phyloP scores from a whole-genome alignment of 2,113 vertebrate species.

The Salminus brasiliensis region DNA sequence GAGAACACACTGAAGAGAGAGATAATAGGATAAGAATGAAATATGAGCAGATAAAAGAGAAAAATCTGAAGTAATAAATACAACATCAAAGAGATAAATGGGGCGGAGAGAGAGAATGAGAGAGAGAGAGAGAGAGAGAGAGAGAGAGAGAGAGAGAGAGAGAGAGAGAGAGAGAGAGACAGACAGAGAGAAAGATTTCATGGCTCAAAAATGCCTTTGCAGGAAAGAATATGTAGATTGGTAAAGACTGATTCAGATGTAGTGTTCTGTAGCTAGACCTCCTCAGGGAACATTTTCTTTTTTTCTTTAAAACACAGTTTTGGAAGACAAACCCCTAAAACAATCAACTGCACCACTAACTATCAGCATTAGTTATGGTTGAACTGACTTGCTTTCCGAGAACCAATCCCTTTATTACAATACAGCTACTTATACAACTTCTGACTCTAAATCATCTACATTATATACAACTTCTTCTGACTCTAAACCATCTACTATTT shows the following conservation, averaged over 20 bases:
- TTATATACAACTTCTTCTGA: too few relatives aligned
- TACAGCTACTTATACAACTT: too few relatives aligned
- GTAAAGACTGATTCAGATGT: neutral
- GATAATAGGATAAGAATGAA: slow-evolving; percentile 52
- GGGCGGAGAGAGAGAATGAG: slow-evolving; percentile 15
- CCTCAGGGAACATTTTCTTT: neutral
- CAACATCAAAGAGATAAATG: slow-evolving; percentile 47
- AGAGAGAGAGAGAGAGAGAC: neutral
- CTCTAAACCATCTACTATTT: too few relatives aligned
- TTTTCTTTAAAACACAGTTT: neutral
- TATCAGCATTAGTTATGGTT: neutral
- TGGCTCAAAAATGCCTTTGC: neutral
- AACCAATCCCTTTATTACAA: too few relatives aligned
- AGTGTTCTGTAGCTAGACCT: neutral
- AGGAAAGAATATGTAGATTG: neutral
- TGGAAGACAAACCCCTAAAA: neutral
- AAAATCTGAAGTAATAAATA: slow-evolving; percentile 45
- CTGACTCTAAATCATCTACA: too few relatives aligned
- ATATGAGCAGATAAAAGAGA: slow-evolving; percentile 42
- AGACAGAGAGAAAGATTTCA: neutral
- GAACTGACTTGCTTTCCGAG: too few relatives aligned
- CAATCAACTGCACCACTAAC: neutral
- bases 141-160: neutral
- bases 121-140: neutral
- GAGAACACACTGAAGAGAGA: slow-evolving; percentile 34